phyloP scores from a whole-genome alignment of 2,888 invertebrate genomes.

The Pyrrhosoma nymphula region DNA sequence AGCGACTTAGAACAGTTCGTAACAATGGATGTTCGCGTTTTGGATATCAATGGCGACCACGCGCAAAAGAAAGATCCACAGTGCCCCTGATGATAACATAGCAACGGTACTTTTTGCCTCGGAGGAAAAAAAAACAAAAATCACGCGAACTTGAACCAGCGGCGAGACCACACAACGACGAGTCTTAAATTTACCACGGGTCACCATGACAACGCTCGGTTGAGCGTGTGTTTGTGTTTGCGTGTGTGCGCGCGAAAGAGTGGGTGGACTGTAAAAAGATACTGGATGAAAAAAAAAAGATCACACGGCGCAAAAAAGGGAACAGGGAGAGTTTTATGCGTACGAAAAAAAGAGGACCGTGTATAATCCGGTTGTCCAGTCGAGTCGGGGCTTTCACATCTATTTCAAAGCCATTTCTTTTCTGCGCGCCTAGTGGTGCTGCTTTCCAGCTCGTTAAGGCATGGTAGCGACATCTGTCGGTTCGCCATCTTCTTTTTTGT shows the following conservation, averaged over 20 bases:
- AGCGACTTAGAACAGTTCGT: no score
- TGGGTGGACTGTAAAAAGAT: not conserved
- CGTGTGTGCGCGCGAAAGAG: not conserved
- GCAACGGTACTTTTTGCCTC: not conserved
- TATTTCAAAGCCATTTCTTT: not conserved
- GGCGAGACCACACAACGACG: not conserved
- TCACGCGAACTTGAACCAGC: not conserved
- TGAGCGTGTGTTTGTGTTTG: not conserved
- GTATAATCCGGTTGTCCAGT: not conserved
- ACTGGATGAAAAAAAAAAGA: not conserved
- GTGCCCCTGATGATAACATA: no score
- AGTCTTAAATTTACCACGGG: not conserved
- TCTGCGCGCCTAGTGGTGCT: not conserved
- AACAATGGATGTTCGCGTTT: no score
- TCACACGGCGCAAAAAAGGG: not conserved
- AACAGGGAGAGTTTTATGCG: not conserved
- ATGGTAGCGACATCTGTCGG: no score
- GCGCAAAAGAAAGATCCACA: no score
- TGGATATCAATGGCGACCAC: no score
- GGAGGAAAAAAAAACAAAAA: not conserved
- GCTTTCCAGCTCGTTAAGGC: no score
- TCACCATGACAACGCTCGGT: not conserved
- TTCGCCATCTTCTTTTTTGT: no score
- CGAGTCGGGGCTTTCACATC: not conserved
- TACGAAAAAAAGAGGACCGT: not conserved